A percentile compares a stretch with the other conserved stretches of the same genome.
phyloP scores from a whole-genome alignment of 2,888 invertebrate genomes.

The Apamea sordens region DNA sequence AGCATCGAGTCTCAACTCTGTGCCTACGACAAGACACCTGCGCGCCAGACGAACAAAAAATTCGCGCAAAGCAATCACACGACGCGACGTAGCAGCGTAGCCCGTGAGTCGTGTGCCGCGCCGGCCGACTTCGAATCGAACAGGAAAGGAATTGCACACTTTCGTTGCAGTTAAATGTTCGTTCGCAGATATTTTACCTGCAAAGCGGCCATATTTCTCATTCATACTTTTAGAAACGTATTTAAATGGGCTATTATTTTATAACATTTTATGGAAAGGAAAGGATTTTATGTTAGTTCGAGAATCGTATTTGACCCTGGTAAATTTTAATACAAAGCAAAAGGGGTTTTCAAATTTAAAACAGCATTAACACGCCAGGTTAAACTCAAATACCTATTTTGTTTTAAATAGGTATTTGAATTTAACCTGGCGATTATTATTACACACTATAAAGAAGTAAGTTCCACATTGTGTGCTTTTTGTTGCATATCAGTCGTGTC shows the following conservation, averaged over 20 bases:
- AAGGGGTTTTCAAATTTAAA: neutral
- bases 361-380: neutral
- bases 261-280: slow-evolving; percentile 29
- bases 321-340: neutral
- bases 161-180: slow-evolving; percentile 70
- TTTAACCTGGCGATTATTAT: too few relatives aligned
- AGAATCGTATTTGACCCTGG: neutral
- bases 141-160: slow-evolving; percentile 76
- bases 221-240: slow-evolving; percentile 51
- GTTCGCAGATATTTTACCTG: slow-evolving; percentile 67
- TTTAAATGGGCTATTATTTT: slow-evolving; percentile 39
- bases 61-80: slow-evolving; percentile 77
- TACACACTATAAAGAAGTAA: neutral
- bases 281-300: slow-evolving; percentile 14
- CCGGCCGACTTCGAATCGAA: slow-evolving; percentile 67
- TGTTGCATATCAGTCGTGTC: slow-evolving; percentile 15
- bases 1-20: slow-evolving; percentile 72
- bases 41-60: slow-evolving; percentile 86
- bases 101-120: slow-evolving; percentile 52
- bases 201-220: slow-evolving; percentile 66
- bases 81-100: slow-evolving; percentile 53
- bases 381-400: neutral
- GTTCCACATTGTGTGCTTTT: slow-evolving; percentile 13
- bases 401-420: too few relatives aligned
- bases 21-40: slow-evolving; percentile 82